A percentile compares a stretch with the other conserved stretches of the same genome.
Conservation (phyloP, 2,113 vertebrate species). For the Eubucco bourcierii region DNA sequence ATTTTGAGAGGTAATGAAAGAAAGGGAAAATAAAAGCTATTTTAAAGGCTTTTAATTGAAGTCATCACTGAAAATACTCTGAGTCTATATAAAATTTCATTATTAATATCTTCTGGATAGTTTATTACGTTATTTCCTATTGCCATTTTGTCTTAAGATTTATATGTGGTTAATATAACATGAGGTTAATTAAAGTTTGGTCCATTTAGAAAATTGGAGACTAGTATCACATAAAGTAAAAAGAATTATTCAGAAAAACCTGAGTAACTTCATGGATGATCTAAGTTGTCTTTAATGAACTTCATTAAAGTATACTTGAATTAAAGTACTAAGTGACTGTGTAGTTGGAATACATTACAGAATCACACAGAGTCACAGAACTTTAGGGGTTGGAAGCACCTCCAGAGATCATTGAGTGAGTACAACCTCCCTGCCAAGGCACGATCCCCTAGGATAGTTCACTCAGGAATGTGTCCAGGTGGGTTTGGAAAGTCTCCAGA, state of each 20-base stretch:
- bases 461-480: too few relatives aligned
- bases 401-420: too few relatives aligned
- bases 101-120: background rate
- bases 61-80: background rate
- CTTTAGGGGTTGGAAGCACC: too few relatives aligned
- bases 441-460: too few relatives aligned
- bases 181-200: background rate
- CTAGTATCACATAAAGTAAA: slow-evolving; percentile 29
- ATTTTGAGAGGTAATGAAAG: slow-evolving; percentile 29
- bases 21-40: background rate
- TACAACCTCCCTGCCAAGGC: too few relatives aligned
- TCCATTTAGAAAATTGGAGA: background rate
- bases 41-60: slow-evolving; percentile 15
- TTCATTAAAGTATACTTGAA: slow-evolving; percentile 42
- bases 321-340: slow-evolving; percentile 34
- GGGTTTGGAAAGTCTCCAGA: too few relatives aligned
- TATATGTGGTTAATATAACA: slow-evolving; percentile 8
- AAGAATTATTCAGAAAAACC: background rate
- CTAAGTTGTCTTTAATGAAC: slow-evolving; percentile 47
- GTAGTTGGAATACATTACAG: slow-evolving; percentile 1
- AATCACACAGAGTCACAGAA: too few relatives aligned
- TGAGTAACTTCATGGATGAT: slow-evolving; percentile 24
- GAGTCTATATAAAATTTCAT: background rate
- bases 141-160: background rate
- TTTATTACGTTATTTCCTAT: slow-evolving; percentile 25